A percentile compares a stretch with the other conserved stretches of the same genome.
Conservation (phyloP, 2,797 vertebrate genomes). For the Miichthys miiuy region DNA sequence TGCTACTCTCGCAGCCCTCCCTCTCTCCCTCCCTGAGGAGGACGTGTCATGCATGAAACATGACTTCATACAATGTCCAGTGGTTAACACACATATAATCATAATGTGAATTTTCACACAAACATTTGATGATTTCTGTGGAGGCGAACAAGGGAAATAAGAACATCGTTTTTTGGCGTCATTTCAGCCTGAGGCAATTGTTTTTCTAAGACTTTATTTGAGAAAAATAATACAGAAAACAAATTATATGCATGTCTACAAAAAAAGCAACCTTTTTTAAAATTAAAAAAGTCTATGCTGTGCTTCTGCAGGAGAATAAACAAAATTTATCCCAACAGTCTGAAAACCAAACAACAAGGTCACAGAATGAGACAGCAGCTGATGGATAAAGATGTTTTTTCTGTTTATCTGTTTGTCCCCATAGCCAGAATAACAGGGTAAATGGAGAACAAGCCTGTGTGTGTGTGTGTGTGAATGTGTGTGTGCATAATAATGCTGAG, state of each 20-base stretch:
- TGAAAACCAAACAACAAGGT: slow-evolving; percentile 39
- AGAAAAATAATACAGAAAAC: neutral
- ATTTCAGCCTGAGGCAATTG: neutral
- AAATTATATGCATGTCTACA: neutral
- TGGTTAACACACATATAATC: neutral
- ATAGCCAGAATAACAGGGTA: slow-evolving; percentile 54
- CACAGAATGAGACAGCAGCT: slow-evolving; percentile 46
- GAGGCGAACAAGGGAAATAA: neutral
- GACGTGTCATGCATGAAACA: slow-evolving; percentile 72
- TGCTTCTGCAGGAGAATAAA: neutral
- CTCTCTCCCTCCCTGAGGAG: slow-evolving; percentile 52
- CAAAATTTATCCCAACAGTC: neutral
- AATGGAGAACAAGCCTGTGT: slow-evolving; percentile 40
- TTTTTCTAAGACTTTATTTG: neutral
- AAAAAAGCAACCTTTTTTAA: neutral
- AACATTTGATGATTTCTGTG: neutral
- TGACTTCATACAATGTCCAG: slow-evolving; percentile 34
- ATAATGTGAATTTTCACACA: slow-evolving; percentile 12
- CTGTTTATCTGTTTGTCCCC: slow-evolving; percentile 56
- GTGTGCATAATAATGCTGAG: slow-evolving; percentile 3
- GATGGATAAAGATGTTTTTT: slow-evolving; percentile 19
- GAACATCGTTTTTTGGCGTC: neutral
- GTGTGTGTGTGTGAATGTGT: slow-evolving; percentile 4
- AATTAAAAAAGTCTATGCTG: neutral
- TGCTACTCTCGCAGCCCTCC: slow-evolving; percentile 40